A percentile compares a stretch with the other conserved stretches of the same genome.
phyloP scores from a whole-genome alignment of 2,888 invertebrate species.

The Argyresthia albistria region DNA sequence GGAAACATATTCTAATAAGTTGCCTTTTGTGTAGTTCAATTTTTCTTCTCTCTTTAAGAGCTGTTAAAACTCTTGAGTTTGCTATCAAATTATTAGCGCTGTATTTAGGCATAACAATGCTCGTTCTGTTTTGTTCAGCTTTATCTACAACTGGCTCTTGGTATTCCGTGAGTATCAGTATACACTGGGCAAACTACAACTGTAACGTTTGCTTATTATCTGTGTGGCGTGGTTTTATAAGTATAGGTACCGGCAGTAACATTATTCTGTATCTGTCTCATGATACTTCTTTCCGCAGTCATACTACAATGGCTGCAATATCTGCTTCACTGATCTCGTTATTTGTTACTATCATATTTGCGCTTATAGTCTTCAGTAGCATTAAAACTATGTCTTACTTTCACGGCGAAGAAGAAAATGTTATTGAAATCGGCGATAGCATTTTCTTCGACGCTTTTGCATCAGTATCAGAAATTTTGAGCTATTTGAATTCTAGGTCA shows the following conservation, averaged over 20 bases:
- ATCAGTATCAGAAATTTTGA: slow-evolving; percentile 42
- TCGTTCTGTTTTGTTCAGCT: slow-evolving; percentile 39
- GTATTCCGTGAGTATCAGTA: slow-evolving; percentile 31
- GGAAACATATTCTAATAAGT: slow-evolving; percentile 35
- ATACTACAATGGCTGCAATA: slow-evolving; percentile 50
- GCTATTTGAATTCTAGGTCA: slow-evolving; percentile 40
- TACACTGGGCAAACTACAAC: slow-evolving; percentile 20
- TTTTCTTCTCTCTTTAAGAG: slow-evolving; percentile 39
- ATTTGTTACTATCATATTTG: slow-evolving; percentile 28
- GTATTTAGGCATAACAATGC: slow-evolving; percentile 28
- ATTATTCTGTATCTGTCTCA: slow-evolving; percentile 38
- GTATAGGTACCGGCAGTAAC: slow-evolving; percentile 42
- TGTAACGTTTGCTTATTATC: background rate
- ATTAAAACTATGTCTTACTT: slow-evolving; percentile 53
- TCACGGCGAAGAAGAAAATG: slow-evolving; percentile 49
- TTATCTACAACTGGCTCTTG: slow-evolving; percentile 47
- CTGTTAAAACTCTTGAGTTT: slow-evolving; percentile 31
- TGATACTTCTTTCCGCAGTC: slow-evolving; percentile 48
- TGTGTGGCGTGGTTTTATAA: slow-evolving; percentile 24
- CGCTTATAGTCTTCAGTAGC: slow-evolving; percentile 40
- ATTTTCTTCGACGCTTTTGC: slow-evolving; percentile 37
- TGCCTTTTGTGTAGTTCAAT: slow-evolving; percentile 23
- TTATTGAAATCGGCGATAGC: slow-evolving; percentile 38
- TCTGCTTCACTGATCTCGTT: slow-evolving; percentile 32
- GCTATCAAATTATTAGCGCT: slow-evolving; percentile 25